Base-by-base conservation (phyloP, 2,797 vertebrate species). In the Eidolon dupreanum region DNA sequence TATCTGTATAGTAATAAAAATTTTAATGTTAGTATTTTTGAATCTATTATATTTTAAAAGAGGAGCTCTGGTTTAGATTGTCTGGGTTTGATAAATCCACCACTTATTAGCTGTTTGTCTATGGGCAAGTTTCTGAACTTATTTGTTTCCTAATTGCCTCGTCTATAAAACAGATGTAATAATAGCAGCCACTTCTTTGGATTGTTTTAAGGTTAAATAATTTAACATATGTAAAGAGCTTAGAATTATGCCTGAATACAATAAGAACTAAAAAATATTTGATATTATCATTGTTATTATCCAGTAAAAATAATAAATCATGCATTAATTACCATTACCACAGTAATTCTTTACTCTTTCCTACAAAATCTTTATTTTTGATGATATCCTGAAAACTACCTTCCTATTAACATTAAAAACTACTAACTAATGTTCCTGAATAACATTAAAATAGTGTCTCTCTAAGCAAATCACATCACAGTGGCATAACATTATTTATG, bases 401-500 rank as follows among this genome's bases (percentile, higher is more conserved):
- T 95, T 36, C 1, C 36, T 94, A 17, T n/a, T 81, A 94, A 63
- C 22, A 55, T 61, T 96, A 68, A 94, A 90, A 95, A 28, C 19
- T 74, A 31, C 33, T 84, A 79, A 92, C 13, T 15, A 94, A 43
- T 55, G 19, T 1, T 88, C 31, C 19, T 68, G 11, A 77, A 78
- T 81, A 53, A 82, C 11, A 65, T 70, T 74, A 57, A 26, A 38
- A 77, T n/a, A 81, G 24, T 79, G 57, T 81, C 87, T 89, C 43
- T 70, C 16, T 53, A 74, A 84, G 9, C 20, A 94, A 87, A 85
- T 71, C 3, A 66, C 43, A 78, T 57, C 9, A 22, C 12, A 84
- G 61, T 63, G 28, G 68, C 28, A 53, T 65, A 59, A 71, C 28
- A 41, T 55, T 90, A 36, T 88, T 61, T 74, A 22, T 59, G 78